Evolutionary conservation across 2,888 invertebrate genomes (phyloP), one percentile per base, ranked within the genome.

Genomic region (Eilema sororculum): DNA sequence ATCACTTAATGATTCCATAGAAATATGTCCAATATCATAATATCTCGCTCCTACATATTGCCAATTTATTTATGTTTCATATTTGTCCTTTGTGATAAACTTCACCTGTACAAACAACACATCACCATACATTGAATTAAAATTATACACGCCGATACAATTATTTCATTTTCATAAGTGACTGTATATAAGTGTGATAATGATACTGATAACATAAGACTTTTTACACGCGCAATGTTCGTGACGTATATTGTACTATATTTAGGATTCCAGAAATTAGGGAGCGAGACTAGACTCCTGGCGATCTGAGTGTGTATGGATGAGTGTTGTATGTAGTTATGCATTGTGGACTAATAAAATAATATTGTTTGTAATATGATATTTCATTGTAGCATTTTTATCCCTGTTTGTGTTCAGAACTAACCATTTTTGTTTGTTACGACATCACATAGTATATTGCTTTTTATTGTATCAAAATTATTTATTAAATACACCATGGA

Each of bases 261-360:
- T 70, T 68, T 72, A 68, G 65, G 73, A 73, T 57, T 62, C 68
- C 60, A 71, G 57, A 73, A 77, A 72, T 68, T 65, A 65, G 68
- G 79, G 72, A 74, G 77, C 71, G 81, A 81, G 83, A 77, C 59
- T 69, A 69, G 75, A 71, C 78, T 80, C 79, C 76, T 78, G 76
- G 79, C 78, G 88, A 90, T 90, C 89, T 89, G 89, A 88, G 88
- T 81, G 78, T 87, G 87, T 73, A 71, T 86, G 87, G 64, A 71
- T 76, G 80, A 80, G 78, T 78, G 72, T 76, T 79, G 84, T 85
- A 82, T 85, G 75, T 73, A 71, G 68, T 75, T 73, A 79, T 52
- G 66, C 83, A 83, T 84, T 72, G 63, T 63, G 63, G 77, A 83
- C 72, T 76, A 82, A 89, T 90, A 90, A 90, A 90, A 88, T 87